Percentiles rank a stretch among this genome's conserved stretches.
Evolutionary conservation across 1,140 invertebrate species (phyloP).

Genomic region (Berghia stephanieae): DNA sequence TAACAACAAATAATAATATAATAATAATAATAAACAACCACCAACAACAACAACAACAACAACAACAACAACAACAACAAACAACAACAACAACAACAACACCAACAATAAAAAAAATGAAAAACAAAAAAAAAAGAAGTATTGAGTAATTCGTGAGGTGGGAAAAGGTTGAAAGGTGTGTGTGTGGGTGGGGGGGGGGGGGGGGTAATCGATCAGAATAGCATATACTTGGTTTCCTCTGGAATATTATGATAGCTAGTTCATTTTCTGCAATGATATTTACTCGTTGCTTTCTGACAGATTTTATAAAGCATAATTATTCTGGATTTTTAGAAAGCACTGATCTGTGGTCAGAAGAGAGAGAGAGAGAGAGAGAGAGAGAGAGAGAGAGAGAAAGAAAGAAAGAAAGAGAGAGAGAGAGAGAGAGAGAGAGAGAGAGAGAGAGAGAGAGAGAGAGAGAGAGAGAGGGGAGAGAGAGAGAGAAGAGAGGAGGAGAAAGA

Average conservation of each 20-base stretch:
- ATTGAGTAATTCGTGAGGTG: background rate
- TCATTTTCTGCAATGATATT: background rate
- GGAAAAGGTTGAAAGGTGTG: background rate
- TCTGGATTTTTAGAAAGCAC: background rate
- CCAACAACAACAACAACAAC: background rate
- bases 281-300: background rate
- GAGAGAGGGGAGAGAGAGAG: background rate
- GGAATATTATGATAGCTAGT: background rate
- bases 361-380: background rate
- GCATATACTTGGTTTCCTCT: background rate
- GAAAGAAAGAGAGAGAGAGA: background rate
- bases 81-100: no score
- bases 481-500: background rate
- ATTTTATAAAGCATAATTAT: background rate
- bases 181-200: background rate
- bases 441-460: background rate
- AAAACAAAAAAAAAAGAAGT: no score
- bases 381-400: background rate
- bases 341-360: background rate
- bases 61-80: no score
- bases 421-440: background rate
- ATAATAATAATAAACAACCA: background rate
- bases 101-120: no score
- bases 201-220: background rate
- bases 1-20: background rate